These are phyloP conservation scores for Arnoldichthys spilopterus DNA, from an alignment of 2,797 vertebrate species.

Conservation along the genomic window DNA sequence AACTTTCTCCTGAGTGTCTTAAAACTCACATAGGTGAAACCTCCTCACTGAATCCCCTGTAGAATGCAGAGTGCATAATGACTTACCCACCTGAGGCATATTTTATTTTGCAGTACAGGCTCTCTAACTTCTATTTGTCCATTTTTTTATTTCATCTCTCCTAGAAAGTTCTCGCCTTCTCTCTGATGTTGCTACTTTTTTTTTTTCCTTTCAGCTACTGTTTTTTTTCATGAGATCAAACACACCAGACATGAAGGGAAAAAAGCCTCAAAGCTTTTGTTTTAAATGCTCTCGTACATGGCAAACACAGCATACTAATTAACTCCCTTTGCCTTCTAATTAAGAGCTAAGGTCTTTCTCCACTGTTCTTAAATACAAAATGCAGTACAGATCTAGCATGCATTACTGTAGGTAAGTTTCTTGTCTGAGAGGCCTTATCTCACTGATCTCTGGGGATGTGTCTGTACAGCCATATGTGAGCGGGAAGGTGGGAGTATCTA, in stretches of 20 bases:
- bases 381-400: not conserved
- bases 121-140: not conserved
- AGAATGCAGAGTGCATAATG: constrained; percentile 21
- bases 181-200: constrained; percentile 36
- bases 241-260: constrained; percentile 23
- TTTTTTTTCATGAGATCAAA: constrained; percentile 47
- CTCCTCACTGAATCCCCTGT: not conserved
- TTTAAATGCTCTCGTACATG: constrained; percentile 28
- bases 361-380: not conserved
- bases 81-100: constrained; percentile 26
- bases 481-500: not conserved
- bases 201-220: constrained; percentile 9
- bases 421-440: not conserved
- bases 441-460: not conserved
- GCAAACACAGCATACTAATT: constrained; percentile 58
- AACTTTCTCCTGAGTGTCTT: constrained; percentile 3
- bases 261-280: constrained; percentile 34
- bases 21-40: constrained; percentile 25
- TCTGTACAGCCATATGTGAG: constrained; percentile 1
- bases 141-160: not conserved
- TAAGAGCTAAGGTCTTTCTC: constrained; percentile 46
- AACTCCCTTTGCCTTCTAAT: constrained; percentile 55
- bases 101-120: constrained; percentile 3
- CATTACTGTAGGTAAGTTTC: not conserved
- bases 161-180: constrained; percentile 12